phyloP scores from a whole-genome alignment of 2,888 invertebrate genomes.

The Bembecia ichneumoniformis region DNA sequence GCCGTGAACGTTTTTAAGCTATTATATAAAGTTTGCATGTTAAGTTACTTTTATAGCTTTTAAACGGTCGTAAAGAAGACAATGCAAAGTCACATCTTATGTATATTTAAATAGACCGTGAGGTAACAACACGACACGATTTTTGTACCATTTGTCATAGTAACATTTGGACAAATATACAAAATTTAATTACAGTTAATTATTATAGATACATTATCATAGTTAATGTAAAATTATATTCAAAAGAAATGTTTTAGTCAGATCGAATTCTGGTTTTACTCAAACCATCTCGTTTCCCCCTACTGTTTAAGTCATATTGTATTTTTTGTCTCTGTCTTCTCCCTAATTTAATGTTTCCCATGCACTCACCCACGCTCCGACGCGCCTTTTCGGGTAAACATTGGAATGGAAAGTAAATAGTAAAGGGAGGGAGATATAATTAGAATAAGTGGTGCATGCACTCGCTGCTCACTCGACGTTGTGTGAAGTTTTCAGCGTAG shows the following conservation, averaged over 20 bases:
- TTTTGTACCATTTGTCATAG: background rate
- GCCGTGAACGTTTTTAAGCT: background rate
- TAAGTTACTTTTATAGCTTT: background rate
- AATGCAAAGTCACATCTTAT: background rate
- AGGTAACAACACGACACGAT: background rate
- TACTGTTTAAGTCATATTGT: slow-evolving; percentile 24
- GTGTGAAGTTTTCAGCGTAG: background rate
- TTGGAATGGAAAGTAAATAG: slow-evolving; percentile 61
- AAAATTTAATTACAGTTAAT: slow-evolving; percentile 32
- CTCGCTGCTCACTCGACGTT: slow-evolving; percentile 18
- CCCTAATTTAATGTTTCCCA: slow-evolving; percentile 58
- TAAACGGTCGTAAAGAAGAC: background rate
- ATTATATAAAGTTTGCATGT: background rate
- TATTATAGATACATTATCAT: slow-evolving; percentile 35
- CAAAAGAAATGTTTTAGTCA: slow-evolving; percentile 42
- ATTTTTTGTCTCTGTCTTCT: slow-evolving; percentile 56
- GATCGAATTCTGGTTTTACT: slow-evolving; percentile 38
- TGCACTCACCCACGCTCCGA: slow-evolving; percentile 65
- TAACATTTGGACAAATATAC: background rate
- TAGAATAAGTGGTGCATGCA: slow-evolving; percentile 58
- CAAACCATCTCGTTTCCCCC: slow-evolving; percentile 40
- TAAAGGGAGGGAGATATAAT: slow-evolving; percentile 65
- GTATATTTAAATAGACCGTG: background rate
- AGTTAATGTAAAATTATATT: slow-evolving; percentile 24
- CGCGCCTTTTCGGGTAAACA: slow-evolving; percentile 68